phyloP scores from a whole-genome alignment of 2,113 vertebrate species.

The Pelmatolapia mariae region DNA sequence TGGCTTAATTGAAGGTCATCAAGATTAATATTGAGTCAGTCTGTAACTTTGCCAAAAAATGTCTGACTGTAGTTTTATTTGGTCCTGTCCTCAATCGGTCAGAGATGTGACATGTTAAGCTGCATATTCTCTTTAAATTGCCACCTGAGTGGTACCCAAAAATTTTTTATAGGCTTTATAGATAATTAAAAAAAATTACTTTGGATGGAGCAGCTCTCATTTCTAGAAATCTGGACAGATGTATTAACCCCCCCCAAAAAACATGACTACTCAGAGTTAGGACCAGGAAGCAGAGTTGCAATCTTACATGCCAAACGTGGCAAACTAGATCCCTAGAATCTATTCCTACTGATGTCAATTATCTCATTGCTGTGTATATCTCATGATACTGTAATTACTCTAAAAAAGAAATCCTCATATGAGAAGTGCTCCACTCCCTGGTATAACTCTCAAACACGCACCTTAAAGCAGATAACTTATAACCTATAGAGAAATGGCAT shows the following conservation, averaged over 20 bases:
- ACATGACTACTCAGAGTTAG: neutral
- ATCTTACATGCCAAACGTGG: neutral
- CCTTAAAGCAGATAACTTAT: too few relatives aligned
- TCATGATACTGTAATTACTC: too few relatives aligned
- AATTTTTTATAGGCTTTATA: neutral
- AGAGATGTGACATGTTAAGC: neutral
- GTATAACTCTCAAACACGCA: too few relatives aligned
- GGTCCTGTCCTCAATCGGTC: neutral
- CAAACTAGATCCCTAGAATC: too few relatives aligned
- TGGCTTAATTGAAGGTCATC: neutral
- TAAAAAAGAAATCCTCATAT: too few relatives aligned
- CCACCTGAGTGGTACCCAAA: neutral
- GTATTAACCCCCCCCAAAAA: neutral
- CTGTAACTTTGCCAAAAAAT: neutral
- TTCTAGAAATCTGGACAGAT: neutral
- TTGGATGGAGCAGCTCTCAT: neutral
- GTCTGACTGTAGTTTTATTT: fast-evolving
- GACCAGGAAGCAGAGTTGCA: neutral
- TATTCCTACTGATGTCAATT: too few relatives aligned
- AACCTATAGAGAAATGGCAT: too few relatives aligned
- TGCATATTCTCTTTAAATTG: neutral
- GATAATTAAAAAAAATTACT: fast-evolving
- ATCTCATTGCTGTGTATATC: too few relatives aligned
- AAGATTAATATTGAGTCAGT: too few relatives aligned
- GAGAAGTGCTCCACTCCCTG: too few relatives aligned